Conservation (phyloP, 1,140 invertebrate genomes). For the Harpegnathos saltator region DNA sequence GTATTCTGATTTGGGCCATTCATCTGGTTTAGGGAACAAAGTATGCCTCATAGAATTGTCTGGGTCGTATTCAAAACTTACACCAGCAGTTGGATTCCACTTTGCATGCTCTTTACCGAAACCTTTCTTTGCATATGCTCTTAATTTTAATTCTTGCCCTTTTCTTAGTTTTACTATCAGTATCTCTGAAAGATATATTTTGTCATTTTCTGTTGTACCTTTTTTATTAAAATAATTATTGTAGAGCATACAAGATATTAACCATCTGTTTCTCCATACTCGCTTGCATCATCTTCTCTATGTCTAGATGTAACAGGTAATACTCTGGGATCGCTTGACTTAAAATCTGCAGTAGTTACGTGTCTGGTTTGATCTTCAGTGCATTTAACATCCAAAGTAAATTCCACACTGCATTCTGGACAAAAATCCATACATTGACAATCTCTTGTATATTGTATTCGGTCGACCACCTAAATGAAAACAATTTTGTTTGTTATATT, state of each 20-base stretch:
- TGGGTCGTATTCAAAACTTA: constrained; percentile 99
- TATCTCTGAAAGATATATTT: constrained; percentile 89
- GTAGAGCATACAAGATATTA: constrained; percentile 74
- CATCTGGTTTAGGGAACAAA: constrained; percentile 98
- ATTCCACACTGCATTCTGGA: constrained; percentile 98
- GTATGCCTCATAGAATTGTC: constrained; percentile 99
- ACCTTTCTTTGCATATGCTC: constrained; percentile 97
- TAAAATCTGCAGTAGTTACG: constrained; percentile 98
- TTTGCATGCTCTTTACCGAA: constrained; percentile 99
- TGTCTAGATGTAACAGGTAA: constrained; percentile 96
- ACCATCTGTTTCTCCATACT: constrained; percentile 97
- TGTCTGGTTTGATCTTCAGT: constrained; percentile 96
- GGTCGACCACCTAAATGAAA: constrained; percentile 87
- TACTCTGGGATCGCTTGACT: constrained; percentile 95
- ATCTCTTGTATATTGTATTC: constrained; percentile 94
- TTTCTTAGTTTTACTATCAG: constrained; percentile 99
- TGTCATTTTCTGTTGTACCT: neutral
- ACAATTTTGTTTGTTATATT: constrained; percentile 31
- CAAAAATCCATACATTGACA: constrained; percentile 99
- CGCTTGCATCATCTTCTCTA: constrained; percentile 95
- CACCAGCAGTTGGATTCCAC: constrained; percentile 99
- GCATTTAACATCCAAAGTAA: constrained; percentile 98
- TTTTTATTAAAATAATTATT: neutral
- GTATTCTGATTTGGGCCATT: constrained; percentile 99
- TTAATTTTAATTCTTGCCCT: constrained; percentile 98